These are phyloP conservation scores for Scaptomyza flava DNA, from an alignment of 2,888 invertebrate genomes.

Conservation along the genomic window DNA sequence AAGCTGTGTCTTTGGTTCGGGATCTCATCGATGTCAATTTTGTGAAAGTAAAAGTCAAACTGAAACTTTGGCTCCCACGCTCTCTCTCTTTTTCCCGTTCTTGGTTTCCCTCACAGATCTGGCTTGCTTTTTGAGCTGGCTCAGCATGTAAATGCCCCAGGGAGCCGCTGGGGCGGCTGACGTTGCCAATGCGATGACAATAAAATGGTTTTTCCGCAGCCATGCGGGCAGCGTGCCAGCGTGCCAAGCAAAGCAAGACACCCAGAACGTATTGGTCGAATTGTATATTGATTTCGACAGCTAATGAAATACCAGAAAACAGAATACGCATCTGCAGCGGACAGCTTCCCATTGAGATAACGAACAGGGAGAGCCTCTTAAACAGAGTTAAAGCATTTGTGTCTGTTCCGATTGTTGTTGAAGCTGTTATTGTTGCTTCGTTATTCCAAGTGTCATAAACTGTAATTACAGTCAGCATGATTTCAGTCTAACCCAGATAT, in stretches of 20 bases:
- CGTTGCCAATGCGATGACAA: slow-evolving; percentile 43
- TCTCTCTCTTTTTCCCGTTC: neutral
- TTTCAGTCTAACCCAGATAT: neutral
- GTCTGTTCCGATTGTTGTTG: neutral
- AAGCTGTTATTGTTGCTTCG: slow-evolving; percentile 14
- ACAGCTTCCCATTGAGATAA: slow-evolving; percentile 21
- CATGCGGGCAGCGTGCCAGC: slow-evolving; percentile 33
- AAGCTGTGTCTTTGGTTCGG: slow-evolving; percentile 19
- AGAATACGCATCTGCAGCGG: slow-evolving; percentile 24
- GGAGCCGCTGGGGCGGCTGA: slow-evolving; percentile 48
- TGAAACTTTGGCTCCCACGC: slow-evolving; percentile 3
- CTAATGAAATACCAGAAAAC: slow-evolving; percentile 53
- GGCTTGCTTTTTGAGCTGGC: slow-evolving; percentile 37
- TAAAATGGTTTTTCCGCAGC: slow-evolving; percentile 38
- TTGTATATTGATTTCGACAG: slow-evolving; percentile 58
- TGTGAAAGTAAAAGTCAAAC: slow-evolving; percentile 46
- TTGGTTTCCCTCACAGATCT: neutral
- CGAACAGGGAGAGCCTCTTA: neutral
- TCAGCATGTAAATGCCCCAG: slow-evolving; percentile 49
- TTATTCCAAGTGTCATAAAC: slow-evolving; percentile 44
- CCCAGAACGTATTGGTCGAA: slow-evolving; percentile 22
- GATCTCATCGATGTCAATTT: slow-evolving; percentile 36
- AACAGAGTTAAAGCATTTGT: slow-evolving; percentile 6
- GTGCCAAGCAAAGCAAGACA: slow-evolving; percentile 22
- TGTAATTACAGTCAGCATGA: slow-evolving; percentile 39